These are phyloP conservation scores for Otis tarda DNA, from an alignment of 2,113 vertebrate genomes.

Conservation along the genomic window DNA sequence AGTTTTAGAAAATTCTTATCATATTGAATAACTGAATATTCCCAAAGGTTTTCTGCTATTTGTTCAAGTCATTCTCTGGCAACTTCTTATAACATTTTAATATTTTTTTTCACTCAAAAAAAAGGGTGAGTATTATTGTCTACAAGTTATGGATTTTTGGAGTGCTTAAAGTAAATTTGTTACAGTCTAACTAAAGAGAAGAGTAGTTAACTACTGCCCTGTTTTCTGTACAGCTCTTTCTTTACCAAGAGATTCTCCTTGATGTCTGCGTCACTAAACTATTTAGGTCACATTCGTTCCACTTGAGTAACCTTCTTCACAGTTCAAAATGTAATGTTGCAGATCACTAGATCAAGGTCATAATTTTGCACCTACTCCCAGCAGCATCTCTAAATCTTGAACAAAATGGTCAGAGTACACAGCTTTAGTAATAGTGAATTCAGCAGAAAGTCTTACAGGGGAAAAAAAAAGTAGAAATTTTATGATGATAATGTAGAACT, in stretches of 20 bases:
- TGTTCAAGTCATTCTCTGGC: background rate
- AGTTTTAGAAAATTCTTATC: background rate
- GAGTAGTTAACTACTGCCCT: background rate
- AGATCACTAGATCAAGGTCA: conserved; percentile 61
- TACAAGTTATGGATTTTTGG: background rate
- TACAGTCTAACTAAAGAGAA: background rate
- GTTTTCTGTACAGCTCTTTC: background rate
- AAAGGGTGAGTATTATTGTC: background rate
- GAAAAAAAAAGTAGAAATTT: background rate
- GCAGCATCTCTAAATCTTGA: conserved; percentile 49
- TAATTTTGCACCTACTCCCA: conserved; percentile 13
- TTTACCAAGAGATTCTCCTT: background rate
- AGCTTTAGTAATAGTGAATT: conserved; percentile 27
- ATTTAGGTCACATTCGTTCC: conserved; percentile 43
- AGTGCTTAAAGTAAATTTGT: background rate
- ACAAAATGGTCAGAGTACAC: background rate
- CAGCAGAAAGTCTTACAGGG: background rate
- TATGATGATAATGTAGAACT: background rate
- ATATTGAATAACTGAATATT: background rate
- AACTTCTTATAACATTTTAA: background rate
- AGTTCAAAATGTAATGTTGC: conserved; percentile 25
- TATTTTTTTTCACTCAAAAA: background rate
- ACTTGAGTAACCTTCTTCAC: conserved; percentile 43
- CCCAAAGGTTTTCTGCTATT: background rate
- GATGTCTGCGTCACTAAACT: conserved; percentile 37